These are phyloP conservation scores for Eclectus roratus DNA, from an alignment of 2,113 vertebrate genomes.

Conservation along the genomic window DNA sequence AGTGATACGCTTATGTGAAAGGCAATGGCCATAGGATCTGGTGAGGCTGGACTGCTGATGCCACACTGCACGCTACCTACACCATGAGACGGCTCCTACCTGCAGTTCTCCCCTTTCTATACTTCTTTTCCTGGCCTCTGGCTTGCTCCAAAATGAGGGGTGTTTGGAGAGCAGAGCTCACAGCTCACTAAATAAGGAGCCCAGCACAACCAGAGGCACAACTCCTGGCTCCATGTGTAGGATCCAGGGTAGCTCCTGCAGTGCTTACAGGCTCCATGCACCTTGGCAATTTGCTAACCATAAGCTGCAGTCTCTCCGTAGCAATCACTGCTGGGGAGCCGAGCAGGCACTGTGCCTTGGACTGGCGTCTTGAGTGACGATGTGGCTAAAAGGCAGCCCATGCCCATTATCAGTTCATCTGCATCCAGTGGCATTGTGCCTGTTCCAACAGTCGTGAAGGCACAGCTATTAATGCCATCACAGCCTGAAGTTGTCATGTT, in stretches of 20 bases:
- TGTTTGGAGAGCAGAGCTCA: background rate
- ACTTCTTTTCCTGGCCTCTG: background rate
- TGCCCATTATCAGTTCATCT: background rate
- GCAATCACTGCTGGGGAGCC: background rate
- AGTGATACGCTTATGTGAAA: accelerated
- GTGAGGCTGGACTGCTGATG: background rate
- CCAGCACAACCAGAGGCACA: background rate
- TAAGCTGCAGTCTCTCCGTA: background rate
- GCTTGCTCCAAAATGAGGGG: background rate
- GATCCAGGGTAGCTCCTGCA: background rate
- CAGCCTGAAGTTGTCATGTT: background rate
- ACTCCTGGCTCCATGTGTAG: background rate
- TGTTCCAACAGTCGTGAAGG: background rate
- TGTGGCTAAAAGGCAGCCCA: background rate
- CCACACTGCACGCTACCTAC: background rate
- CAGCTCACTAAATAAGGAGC: background rate
- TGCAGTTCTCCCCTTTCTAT: background rate
- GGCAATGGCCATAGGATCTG: background rate
- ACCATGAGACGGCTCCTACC: background rate
- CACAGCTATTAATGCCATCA: background rate
- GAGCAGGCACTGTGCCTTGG: background rate
- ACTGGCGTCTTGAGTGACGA: background rate
- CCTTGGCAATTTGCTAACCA: background rate
- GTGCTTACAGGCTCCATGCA: background rate
- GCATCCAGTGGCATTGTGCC: background rate